These are phyloP conservation scores for Podotricha telesiphe DNA, from an alignment of 2,888 invertebrate genomes.

Conservation along the genomic window DNA sequence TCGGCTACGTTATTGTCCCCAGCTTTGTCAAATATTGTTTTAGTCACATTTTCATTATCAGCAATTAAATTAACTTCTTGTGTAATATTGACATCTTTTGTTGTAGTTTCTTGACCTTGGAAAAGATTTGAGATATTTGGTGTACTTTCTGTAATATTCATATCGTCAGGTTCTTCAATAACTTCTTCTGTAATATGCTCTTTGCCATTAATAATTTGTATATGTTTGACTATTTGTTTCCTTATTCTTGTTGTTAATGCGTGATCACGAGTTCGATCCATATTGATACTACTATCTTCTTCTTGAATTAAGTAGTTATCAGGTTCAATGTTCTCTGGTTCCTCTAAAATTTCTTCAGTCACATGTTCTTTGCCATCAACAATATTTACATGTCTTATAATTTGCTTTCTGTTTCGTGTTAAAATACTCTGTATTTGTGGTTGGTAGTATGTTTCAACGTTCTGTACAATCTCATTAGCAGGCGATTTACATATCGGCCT, in stretches of 20 bases:
- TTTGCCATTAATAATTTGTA: conserved; percentile 85
- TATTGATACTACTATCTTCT: background rate
- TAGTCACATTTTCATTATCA: background rate
- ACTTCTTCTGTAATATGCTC: conserved; percentile 84
- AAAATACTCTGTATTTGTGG: conserved; percentile 8
- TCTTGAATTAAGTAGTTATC: background rate
- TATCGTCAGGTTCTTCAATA: conserved; percentile 78
- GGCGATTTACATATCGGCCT: background rate
- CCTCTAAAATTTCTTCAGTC: conserved; percentile 92
- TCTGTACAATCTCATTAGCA: background rate
- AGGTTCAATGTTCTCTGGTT: too few relatives aligned
- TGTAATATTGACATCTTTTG: background rate
- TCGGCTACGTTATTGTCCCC: conserved; percentile 17
- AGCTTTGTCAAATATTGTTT: background rate
- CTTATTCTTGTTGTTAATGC: conserved; percentile 30
- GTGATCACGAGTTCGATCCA: too few relatives aligned
- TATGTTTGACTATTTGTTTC: conserved; percentile 71
- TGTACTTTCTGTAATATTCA: conserved; percentile 50
- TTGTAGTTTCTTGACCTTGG: conserved; percentile 45
- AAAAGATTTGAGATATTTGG: conserved; percentile 28
- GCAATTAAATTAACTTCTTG: background rate
- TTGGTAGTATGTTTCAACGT: background rate
- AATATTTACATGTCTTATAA: conserved; percentile 89
- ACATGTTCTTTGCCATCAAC: conserved; percentile 92
- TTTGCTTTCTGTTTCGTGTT: conserved; percentile 82